Base-by-base conservation (phyloP, 2,113 vertebrate genomes). In the Neoarius graeffei region DNA sequence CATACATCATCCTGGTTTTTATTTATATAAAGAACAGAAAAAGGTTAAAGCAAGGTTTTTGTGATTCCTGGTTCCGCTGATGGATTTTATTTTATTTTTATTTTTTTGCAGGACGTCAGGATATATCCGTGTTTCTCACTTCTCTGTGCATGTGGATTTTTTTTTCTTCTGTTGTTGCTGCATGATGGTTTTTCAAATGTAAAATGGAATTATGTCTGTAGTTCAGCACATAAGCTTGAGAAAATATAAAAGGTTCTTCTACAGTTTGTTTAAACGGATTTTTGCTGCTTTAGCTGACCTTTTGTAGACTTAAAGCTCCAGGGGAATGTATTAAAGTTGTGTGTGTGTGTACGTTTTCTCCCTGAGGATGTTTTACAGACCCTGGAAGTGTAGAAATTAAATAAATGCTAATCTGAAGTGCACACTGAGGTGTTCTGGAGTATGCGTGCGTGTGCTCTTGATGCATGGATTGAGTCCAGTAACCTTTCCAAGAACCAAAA, bases 371-470 rank as follows among this genome's bases (percentile, higher is more conserved):
- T 52, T 80, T 59, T 69, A 50, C 10, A 62, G 35, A 17, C 30
- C 23, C 42, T 60, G 27, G 42, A 71, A n/a, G 11, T 83, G 27
- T 25, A 84, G 13, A 59, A 89, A 17, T 66, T 35, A 86, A 56
- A 73, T 54, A 27, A 84, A 86, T 76, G 7, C 69, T 17, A 67
- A 84, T 19, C 54, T 57, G 52, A 64, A 30, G 60, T 82, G 71
- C 35, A 76, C 25, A 77, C 50, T 80, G 73, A 50, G 5, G 17
- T 62, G 5, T 84, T 77, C 25, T 83, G 13, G 11, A 54, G 64
- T 67, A 23, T 64, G 64, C 5, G 4, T 67, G 64, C 13, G 64
- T 9, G 8, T 1, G 23, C 23, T 2, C 20, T 25, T 64, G 62
- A 25, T 64, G n/a, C 7, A n/a, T n/a, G 62, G 25, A 66, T n/a